Conservation (phyloP, 2,888 invertebrate species). For the Parelbella ahira region DNA sequence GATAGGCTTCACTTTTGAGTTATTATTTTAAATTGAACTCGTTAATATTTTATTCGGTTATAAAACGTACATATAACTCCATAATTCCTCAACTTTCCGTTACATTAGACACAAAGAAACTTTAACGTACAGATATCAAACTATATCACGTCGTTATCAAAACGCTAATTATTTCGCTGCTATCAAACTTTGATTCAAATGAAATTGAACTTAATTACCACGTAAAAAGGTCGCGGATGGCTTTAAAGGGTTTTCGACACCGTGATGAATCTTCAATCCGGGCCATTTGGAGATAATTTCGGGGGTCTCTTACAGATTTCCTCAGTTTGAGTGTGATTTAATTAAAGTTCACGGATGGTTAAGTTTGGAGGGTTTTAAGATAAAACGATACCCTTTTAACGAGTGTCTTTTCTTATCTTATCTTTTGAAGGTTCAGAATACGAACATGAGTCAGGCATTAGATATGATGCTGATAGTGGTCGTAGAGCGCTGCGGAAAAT, state of each 20-base stretch:
- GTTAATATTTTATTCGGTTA: no score
- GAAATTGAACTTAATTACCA: conserved; percentile 14
- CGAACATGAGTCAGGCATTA: neutral
- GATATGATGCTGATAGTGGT: neutral
- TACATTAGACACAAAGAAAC: neutral
- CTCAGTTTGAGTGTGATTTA: conserved; percentile 12
- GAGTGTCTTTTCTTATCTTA: conserved; percentile 8
- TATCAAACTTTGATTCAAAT: neutral
- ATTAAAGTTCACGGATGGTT: conserved; percentile 17
- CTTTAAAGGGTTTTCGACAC: conserved; percentile 5
- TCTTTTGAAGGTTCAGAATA: neutral
- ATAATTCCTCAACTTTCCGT: conserved; percentile 3
- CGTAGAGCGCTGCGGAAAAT: no score
- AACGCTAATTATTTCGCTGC: conserved; percentile 9
- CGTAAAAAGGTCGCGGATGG: conserved; percentile 11
- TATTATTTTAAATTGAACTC: no score
- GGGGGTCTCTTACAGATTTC: conserved; percentile 14
- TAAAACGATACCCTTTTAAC: conserved; percentile 9
- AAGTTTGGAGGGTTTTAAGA: conserved; percentile 1
- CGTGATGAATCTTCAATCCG: conserved; percentile 15
- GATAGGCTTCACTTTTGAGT: no score
- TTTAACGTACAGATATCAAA: neutral
- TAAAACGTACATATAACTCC: neutral
- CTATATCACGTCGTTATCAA: conserved; percentile 18
- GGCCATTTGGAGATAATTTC: conserved; percentile 19